Evolutionary conservation across 2,113 vertebrate species (phyloP).

Genomic region (Tupaia tana): DNA sequence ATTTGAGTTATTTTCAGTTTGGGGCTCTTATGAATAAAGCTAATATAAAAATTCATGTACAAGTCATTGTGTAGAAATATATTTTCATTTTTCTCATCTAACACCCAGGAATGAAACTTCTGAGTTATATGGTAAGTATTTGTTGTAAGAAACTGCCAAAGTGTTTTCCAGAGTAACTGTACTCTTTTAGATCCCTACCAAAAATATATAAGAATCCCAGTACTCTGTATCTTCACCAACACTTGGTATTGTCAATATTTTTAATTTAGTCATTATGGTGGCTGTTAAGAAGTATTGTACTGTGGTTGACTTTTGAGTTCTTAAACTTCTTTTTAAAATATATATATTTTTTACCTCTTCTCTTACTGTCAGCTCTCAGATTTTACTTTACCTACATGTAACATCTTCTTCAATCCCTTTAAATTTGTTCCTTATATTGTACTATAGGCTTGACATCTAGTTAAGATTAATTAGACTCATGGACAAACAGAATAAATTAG

Average conservation of each 20-base stretch:
- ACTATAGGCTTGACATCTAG: constrained; percentile 16
- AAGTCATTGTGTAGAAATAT: not conserved
- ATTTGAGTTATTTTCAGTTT: constrained; percentile 39
- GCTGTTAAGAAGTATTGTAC: constrained; percentile 4
- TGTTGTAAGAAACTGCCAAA: constrained; percentile 4
- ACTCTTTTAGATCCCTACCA: not conserved
- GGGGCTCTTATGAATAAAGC: constrained; percentile 46
- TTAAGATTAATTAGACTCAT: constrained; percentile 44
- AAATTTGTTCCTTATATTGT: constrained; percentile 32
- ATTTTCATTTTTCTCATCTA: constrained; percentile 20
- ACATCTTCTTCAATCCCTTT: constrained; percentile 10
- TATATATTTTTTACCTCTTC: constrained; percentile 1
- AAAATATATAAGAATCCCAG: not conserved
- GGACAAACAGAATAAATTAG: constrained; percentile 40
- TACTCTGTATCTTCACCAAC: not conserved
- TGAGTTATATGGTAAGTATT: constrained; percentile 29
- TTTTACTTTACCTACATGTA: constrained; percentile 40
- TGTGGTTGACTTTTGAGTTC: constrained; percentile 32
- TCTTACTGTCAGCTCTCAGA: not conserved
- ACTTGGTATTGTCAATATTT: constrained; percentile 23
- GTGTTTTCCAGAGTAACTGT: not conserved
- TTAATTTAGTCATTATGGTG: not conserved
- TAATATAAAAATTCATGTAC: not conserved
- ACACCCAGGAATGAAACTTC: not conserved
- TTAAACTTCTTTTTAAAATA: constrained; percentile 58